These are phyloP conservation scores for Meghimatium bilineatum DNA, from an alignment of 2,888 invertebrate species.

Conservation along the genomic window DNA sequence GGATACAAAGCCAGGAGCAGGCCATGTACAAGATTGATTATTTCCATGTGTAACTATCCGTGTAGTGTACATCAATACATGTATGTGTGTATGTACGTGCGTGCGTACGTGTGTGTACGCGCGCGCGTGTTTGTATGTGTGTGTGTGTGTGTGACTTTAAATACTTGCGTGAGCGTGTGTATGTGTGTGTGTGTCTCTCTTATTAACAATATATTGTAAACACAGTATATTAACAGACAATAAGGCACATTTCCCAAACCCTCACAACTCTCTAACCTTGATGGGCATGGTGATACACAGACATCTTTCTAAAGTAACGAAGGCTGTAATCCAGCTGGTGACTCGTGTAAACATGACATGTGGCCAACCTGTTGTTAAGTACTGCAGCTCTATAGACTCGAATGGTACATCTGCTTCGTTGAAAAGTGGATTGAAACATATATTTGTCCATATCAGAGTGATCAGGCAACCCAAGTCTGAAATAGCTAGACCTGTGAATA, in stretches of 20 bases:
- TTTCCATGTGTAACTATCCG: too few relatives aligned
- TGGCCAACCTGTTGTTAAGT: conserved; percentile 25
- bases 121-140: not conserved
- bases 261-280: conserved; percentile 4
- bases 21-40: too few relatives aligned
- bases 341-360: conserved; percentile 24
- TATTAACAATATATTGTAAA: too few relatives aligned
- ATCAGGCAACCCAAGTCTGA: conserved; percentile 24
- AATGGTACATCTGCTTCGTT: conserved; percentile 15
- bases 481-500: conserved; percentile 23
- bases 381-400: conserved; percentile 29
- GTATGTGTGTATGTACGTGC: not conserved
- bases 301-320: conserved; percentile 31
- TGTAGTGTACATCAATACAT: not conserved
- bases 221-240: not conserved
- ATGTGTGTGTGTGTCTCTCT: not conserved
- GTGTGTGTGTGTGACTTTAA: too few relatives aligned
- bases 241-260: not conserved
- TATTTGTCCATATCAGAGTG: conserved; percentile 27
- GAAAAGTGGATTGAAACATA: conserved; percentile 30
- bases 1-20: too few relatives aligned
- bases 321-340: conserved; percentile 25
- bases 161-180: too few relatives aligned
- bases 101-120: not conserved
- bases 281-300: conserved; percentile 27